phyloP scores from a whole-genome alignment of 2,113 vertebrate genomes.

The Australoheros scitulus region DNA sequence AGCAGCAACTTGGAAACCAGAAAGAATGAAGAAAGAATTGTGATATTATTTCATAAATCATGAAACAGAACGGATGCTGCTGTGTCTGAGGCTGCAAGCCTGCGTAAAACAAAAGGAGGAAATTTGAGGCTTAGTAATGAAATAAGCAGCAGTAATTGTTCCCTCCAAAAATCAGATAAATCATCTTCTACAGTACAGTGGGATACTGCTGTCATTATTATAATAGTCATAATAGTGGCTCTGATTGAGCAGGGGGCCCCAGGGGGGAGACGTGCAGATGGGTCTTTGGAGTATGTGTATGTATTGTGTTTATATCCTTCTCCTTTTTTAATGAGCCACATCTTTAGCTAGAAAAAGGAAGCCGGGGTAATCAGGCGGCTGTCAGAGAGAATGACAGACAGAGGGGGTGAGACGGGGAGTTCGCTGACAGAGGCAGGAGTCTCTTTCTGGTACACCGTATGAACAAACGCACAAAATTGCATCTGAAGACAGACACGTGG shows the following conservation, averaged over 20 bases:
- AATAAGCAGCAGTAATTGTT: constrained; percentile 42
- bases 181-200: background rate
- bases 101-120: constrained; percentile 15
- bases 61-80: background rate
- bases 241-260: constrained; percentile 3
- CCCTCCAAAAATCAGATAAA: constrained; percentile 28
- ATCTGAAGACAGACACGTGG: constrained; percentile 35
- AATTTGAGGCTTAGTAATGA: constrained; percentile 13
- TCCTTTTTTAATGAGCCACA: background rate
- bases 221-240: constrained; percentile 33
- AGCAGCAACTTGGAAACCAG: background rate
- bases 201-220: constrained; percentile 20
- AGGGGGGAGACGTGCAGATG: background rate
- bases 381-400: constrained; percentile 49
- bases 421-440: constrained; percentile 39
- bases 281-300: background rate
- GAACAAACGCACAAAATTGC: constrained; percentile 38
- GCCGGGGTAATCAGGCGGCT: constrained; percentile 49
- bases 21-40: background rate
- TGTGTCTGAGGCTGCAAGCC: background rate
- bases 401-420: constrained; percentile 21
- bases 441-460: background rate
- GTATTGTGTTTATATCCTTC: background rate
- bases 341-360: constrained; percentile 41
- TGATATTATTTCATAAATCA: background rate